Conservation (phyloP, 2,797 vertebrate genomes). For the Schizopygopsis malacanthus region DNA sequence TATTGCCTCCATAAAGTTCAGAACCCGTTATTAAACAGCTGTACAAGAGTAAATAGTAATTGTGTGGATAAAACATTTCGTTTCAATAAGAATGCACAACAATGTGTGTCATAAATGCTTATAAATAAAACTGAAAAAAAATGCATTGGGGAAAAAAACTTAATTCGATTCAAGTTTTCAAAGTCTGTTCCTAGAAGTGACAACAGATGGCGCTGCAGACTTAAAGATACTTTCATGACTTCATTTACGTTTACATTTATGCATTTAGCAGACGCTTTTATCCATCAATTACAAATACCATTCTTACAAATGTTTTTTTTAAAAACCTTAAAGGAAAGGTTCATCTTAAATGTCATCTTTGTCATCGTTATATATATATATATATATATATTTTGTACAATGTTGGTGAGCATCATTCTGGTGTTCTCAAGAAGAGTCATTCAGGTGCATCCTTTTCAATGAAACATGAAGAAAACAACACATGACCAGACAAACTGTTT, state of each 20-base stretch:
- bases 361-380: too few relatives aligned
- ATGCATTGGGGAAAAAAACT: neutral
- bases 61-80: neutral
- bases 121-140: neutral
- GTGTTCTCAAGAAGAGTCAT: too few relatives aligned
- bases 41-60: neutral
- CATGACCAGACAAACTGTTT: conserved; percentile 40
- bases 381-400: too few relatives aligned
- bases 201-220: neutral
- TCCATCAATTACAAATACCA: neutral
- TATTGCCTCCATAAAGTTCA: neutral
- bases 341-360: too few relatives aligned
- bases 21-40: neutral
- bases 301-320: neutral
- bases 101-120: neutral
- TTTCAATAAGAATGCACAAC: neutral
- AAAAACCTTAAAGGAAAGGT: neutral
- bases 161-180: neutral
- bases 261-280: too few relatives aligned
- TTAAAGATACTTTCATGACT: too few relatives aligned
- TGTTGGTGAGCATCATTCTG: neutral
- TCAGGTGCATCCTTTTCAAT: neutral
- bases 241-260: too few relatives aligned
- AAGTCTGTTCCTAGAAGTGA: neutral
- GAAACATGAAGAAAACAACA: neutral